phyloP scores from a whole-genome alignment of 53 echinoderm and acorn worm genomes.

The Astropecten irregularis region DNA sequence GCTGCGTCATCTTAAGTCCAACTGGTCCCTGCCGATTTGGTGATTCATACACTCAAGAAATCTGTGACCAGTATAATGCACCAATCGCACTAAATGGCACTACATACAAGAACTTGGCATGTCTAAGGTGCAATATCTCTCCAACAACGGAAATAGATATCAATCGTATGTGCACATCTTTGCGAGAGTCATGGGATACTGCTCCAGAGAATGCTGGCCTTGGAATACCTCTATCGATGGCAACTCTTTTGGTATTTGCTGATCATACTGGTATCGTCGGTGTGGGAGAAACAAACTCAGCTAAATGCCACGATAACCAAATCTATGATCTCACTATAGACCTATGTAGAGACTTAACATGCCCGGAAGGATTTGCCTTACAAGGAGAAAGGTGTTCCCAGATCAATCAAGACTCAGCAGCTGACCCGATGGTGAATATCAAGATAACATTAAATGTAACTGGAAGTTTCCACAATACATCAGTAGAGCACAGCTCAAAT shows the following conservation, averaged over 20 bases:
- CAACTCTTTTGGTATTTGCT: background rate
- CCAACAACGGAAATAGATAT: background rate
- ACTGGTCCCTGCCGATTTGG: background rate
- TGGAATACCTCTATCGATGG: background rate
- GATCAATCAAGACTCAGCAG: background rate
- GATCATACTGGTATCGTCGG: background rate
- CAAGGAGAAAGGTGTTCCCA: background rate
- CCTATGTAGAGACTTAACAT: conserved; percentile 23
- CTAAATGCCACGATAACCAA: background rate
- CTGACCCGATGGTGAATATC: background rate
- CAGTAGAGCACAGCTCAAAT: background rate
- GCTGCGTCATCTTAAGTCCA: background rate
- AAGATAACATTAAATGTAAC: background rate
- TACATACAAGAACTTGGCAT: too few species aligned
- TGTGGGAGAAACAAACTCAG: too few species aligned
- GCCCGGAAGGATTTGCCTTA: background rate
- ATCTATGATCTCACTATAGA: conserved; percentile 34
- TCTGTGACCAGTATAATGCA: background rate
- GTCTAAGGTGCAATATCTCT: background rate
- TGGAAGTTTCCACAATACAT: background rate
- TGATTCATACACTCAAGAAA: background rate
- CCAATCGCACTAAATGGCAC: background rate
- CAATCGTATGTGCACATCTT: background rate
- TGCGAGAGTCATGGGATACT: too few species aligned
- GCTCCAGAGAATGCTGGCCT: too few species aligned